Conservation (phyloP, 2,113 vertebrate species). For the Otis tarda region DNA sequence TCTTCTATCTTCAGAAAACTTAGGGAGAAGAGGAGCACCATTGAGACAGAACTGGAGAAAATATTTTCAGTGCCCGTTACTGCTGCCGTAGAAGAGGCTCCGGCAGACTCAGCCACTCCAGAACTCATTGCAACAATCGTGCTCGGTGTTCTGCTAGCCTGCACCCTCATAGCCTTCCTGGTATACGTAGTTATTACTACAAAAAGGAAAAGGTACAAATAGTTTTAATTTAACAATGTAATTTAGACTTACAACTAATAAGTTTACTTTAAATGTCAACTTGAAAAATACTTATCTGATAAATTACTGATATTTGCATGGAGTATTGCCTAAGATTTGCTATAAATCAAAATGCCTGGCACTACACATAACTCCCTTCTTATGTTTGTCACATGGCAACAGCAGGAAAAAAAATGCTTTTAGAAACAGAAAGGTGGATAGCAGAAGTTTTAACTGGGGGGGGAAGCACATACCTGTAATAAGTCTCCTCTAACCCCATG, state of each 20-base stretch:
- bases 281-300: not conserved
- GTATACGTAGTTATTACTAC: not conserved
- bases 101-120: not conserved
- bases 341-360: not conserved
- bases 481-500: not conserved
- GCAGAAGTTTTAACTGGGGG: not conserved
- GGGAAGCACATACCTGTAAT: not conserved
- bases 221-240: not conserved
- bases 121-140: constrained; percentile 13
- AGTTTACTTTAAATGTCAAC: not conserved
- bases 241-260: not conserved
- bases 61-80: constrained; percentile 41
- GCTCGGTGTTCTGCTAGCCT: constrained; percentile 57
- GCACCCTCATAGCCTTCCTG: constrained; percentile 55
- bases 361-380: too few species aligned
- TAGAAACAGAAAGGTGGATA: not conserved
- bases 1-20: constrained; percentile 73
- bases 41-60: constrained; percentile 53
- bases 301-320: not conserved
- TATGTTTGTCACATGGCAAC: not conserved
- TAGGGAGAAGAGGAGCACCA: constrained; percentile 34
- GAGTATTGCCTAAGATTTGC: not conserved
- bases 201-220: constrained; percentile 63
- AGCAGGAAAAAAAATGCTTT: not conserved
- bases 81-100: not conserved